Evolutionary conservation across 2,113 vertebrate species (phyloP).

Genomic region (Mungos mungo): DNA sequence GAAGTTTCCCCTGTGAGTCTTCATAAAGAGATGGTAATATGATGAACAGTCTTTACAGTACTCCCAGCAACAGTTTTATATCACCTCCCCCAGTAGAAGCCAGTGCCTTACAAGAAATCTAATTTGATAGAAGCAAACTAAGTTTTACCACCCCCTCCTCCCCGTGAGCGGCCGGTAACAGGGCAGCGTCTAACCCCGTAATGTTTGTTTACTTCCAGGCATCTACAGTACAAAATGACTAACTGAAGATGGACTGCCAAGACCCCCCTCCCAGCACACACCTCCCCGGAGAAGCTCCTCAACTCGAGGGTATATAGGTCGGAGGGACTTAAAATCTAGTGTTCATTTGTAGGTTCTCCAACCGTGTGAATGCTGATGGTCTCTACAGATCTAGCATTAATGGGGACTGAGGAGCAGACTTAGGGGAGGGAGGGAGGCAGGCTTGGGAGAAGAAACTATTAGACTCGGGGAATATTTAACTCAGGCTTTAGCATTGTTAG

Average conservation of each 20-base stretch:
- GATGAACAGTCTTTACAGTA: neutral
- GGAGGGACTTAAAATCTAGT: neutral
- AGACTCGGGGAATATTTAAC: conserved; percentile 21
- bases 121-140: neutral
- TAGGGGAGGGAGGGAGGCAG: neutral
- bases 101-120: neutral
- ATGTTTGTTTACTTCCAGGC: conserved; percentile 57
- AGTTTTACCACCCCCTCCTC: neutral
- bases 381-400: conserved; percentile 8
- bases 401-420: neutral
- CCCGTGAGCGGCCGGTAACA: neutral
- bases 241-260: conserved; percentile 53
- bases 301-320: neutral
- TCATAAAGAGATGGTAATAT: neutral
- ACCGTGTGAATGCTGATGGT: neutral
- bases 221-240: neutral
- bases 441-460: neutral
- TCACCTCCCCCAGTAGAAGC: neutral
- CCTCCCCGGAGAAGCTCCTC: conserved; percentile 5
- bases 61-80: neutral
- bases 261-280: neutral
- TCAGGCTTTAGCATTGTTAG: conserved; percentile 29
- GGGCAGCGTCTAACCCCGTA: conserved; percentile 19
- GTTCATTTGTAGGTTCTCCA: neutral
- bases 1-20: neutral